These are phyloP conservation scores for Urosaurus nigricauda DNA, from an alignment of 2,797 vertebrate species.

Conservation along the genomic window DNA sequence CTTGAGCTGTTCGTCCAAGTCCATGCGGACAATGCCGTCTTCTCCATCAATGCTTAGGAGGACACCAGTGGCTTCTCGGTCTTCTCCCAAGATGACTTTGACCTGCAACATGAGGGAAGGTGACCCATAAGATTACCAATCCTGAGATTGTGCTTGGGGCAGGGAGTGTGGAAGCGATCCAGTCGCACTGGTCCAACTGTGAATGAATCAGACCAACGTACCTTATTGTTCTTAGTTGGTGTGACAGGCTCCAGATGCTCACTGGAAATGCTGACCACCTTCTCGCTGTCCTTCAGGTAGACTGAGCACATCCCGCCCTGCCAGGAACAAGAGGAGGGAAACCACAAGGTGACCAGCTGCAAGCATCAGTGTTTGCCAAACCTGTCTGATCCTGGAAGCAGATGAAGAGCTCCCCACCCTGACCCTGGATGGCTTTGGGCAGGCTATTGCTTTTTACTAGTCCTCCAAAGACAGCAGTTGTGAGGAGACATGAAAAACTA, in stretches of 20 bases:
- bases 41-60: conserved; percentile 93
- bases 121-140: neutral
- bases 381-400: neutral
- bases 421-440: neutral
- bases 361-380: neutral
- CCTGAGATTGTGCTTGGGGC: neutral
- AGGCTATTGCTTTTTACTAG: too few relatives aligned
- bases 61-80: conserved; percentile 91
- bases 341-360: neutral
- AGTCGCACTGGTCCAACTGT: neutral
- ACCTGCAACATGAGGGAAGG: conserved; percentile 78
- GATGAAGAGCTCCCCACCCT: too few relatives aligned
- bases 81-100: conserved; percentile 94
- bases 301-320: conserved; percentile 95
- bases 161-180: neutral
- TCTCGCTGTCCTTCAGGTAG: conserved; percentile 92
- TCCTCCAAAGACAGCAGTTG: neutral
- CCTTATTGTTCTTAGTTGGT: conserved; percentile 95
- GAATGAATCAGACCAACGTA: conserved; percentile 54
- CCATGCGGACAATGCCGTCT: conserved; percentile 94
- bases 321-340: neutral
- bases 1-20: conserved; percentile 91
- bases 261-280: conserved; percentile 93
- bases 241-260: conserved; percentile 94
- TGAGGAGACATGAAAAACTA: neutral